Base-by-base conservation (phyloP, 1,140 invertebrate genomes). In the Drosophila parabipectinata region DNA sequence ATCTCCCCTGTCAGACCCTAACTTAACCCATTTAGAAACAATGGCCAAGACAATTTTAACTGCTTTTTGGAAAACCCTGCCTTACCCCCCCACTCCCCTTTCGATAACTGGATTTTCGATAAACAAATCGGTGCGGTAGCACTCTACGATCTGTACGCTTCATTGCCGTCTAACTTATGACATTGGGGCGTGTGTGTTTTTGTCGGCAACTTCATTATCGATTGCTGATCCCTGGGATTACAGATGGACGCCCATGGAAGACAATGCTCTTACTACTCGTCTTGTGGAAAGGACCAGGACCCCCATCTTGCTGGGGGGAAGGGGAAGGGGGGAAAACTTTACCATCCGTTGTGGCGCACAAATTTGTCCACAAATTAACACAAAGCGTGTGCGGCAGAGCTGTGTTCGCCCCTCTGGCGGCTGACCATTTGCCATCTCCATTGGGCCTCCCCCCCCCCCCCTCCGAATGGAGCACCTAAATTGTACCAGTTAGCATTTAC, bases 351-450 rank as follows among this genome's bases (percentile, higher is more conserved):
- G 83, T 63, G 83, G 83, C 84, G 72, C 75, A 72, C 76, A 87
- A 87, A 88, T 87, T 87, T 87, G 83, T 87, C 84, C 83, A 87
- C 83, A 88, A 87, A 87, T 87, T 87, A 87, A 87, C 83, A 88
- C 83, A 87, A 83, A 83, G 83, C 82, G 75, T 69, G 77, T 21
- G 21, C 21, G 21, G 21, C 67, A 56, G 52, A 73, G 61, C 14
- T 15, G 41, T 15, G n/a, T 44, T 44, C 14, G 41, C 41, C 41
- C 41, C 5, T 44, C 15, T 41, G 12, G n/a, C 41, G 34, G 10
- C 12, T 39, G 15, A 45, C 60, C 32, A 15, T 72, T 51, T 30
- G 50, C 47, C 30, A 14, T 21, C 50, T 10, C 59, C 48, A 21
- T 32, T 14, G 3, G 10, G 21, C 21, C 21, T 3, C 18, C 18